Conservation (phyloP, 2,797 vertebrate species). For the Hoplostethus mediterraneus region DNA sequence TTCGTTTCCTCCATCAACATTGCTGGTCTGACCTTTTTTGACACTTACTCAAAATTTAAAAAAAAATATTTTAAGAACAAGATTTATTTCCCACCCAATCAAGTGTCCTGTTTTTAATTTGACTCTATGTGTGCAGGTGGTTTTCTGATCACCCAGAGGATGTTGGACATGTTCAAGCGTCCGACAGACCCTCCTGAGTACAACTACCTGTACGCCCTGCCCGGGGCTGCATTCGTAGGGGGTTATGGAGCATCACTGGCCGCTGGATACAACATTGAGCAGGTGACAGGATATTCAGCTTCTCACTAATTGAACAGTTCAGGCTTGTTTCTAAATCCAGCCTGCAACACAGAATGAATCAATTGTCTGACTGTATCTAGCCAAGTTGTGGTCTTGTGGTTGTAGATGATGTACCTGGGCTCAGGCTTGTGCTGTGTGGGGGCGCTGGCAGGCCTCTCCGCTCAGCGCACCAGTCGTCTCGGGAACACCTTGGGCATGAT, state of each 20-base stretch:
- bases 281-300: conserved; percentile 64
- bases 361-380: no score
- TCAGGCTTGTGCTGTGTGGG: conserved; percentile 85
- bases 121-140: conserved; percentile 71
- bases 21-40: conserved; percentile 75
- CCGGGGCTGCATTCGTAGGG: conserved; percentile 80
- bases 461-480: conserved; percentile 81
- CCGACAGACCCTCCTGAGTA: conserved; percentile 87
- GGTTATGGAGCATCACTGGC: conserved; percentile 82
- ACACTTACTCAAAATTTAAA: conserved; percentile 10
- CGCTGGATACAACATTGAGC: conserved; percentile 78
- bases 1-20: conserved; percentile 91
- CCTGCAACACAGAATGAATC: no score
- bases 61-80: not conserved
- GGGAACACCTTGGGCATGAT: conserved; percentile 83
- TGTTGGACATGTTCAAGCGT: conserved; percentile 89
- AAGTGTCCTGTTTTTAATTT: not conserved
- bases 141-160: conserved; percentile 87
- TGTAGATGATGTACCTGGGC: conserved; percentile 84
- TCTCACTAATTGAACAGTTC: not conserved
- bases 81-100: not conserved
- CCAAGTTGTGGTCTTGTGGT: not conserved
- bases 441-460: conserved; percentile 81
- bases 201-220: conserved; percentile 85
- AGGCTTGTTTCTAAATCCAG: not conserved